Evolutionary conservation across 2,113 vertebrate genomes (phyloP).

Genomic region (Drymodes brunneopygia): DNA sequence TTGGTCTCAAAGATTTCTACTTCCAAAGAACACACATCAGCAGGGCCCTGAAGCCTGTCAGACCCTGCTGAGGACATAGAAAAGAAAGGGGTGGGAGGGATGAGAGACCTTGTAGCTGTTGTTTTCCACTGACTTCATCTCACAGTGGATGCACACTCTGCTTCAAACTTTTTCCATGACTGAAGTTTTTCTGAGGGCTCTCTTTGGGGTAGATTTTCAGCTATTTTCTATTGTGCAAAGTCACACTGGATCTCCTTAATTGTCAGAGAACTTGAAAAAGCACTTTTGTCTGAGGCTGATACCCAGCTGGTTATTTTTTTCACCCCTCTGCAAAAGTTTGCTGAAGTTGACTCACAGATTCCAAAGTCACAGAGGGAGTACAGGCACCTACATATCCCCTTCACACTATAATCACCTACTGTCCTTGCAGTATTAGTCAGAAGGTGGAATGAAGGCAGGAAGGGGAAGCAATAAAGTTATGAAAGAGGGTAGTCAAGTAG

Average conservation of each 20-base stretch:
- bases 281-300: not conserved
- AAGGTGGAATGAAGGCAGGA: not conserved
- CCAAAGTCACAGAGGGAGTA: not conserved
- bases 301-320: not conserved
- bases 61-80: not conserved
- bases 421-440: not conserved
- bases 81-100: not conserved
- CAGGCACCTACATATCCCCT: not conserved
- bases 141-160: not conserved
- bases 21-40: not conserved
- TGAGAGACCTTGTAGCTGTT: not conserved
- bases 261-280: not conserved
- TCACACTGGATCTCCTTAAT: not conserved
- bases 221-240: not conserved
- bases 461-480: not conserved
- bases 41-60: not conserved
- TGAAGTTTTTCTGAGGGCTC: not conserved
- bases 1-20: not conserved
- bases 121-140: not conserved
- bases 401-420: not conserved
- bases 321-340: not conserved
- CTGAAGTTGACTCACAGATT: not conserved
- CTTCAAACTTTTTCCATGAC: not conserved
- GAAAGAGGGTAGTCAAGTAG: not conserved
- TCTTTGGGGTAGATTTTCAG: not conserved